phyloP scores from a whole-genome alignment of 2,797 vertebrate species.

The Psittacula echo region DNA sequence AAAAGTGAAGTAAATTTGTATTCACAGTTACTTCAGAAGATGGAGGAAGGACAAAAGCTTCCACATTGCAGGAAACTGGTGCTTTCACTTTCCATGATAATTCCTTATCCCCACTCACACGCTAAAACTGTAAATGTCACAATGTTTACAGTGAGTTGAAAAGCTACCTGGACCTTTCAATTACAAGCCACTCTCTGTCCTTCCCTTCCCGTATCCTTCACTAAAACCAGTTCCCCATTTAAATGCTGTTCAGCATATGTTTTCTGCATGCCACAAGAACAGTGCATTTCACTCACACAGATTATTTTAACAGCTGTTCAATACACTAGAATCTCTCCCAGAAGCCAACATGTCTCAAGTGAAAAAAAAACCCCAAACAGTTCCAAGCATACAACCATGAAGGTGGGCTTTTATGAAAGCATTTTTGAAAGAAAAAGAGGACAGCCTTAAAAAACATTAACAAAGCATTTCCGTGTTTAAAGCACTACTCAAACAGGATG shows the following conservation, averaged over 20 bases:
- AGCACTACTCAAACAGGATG: background rate
- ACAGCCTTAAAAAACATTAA: background rate
- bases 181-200: background rate
- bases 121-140: background rate
- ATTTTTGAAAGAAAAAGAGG: constrained; percentile 28
- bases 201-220: background rate
- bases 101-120: background rate
- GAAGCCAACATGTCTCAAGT: constrained; percentile 13
- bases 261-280: background rate
- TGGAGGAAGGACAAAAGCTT: background rate
- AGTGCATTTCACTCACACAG: background rate
- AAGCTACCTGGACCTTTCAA: constrained; percentile 3
- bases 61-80: background rate
- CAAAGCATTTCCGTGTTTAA: constrained; percentile 34
- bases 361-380: background rate
- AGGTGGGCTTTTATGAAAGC: background rate
- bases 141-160: background rate
- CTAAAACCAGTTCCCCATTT: background rate
- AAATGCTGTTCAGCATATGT: background rate
- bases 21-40: constrained; percentile 18
- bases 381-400: background rate
- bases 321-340: constrained; percentile 26
- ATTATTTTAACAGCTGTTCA: constrained; percentile 10
- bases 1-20: constrained; percentile 13
- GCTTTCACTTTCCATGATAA: constrained; percentile 58